Evolutionary conservation across 1,140 invertebrate genomes (phyloP), one percentile per base, ranked within the genome.

Genomic region (Rhyacophila brunnea): DNA sequence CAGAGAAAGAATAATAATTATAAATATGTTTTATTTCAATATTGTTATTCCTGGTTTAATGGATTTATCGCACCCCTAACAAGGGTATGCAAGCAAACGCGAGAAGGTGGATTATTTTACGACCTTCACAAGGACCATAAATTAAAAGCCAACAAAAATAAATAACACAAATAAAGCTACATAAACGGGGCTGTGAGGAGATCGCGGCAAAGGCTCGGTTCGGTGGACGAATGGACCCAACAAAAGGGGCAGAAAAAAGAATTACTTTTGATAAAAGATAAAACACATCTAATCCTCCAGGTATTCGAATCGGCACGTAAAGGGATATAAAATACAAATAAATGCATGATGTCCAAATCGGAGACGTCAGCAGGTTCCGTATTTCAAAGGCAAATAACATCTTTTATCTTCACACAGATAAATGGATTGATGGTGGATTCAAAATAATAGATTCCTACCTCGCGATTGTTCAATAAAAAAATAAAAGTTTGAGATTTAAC

Each of bases 51-150:
- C 34, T 35, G 34, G 34, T 35, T 35, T 35, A n/a, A n/a, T n/a
- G n/a, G n/a, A n/a, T n/a, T 28, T 28, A 28, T 28, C 23, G 23
- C 23, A 28, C 23, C 23, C 23, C 23, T 28, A 28, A 28, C 23
- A 28, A 9, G 23, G 23, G 23, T 28, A 3, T 28, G 9, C 23
- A 9, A 5, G 9, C 9, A 28, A 5, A 28, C 3, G 23, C 23
- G 23, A 28, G 23, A 28, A 28, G 23, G 23, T 28, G 44, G 52
- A 55, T 55, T 55, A 38, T 55, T 46, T 55, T 36, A 46, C 43
- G 52, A 55, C 52, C 52, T 55, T 55, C 52, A 55, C 42, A 55
- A 55, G 52, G 52, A 55, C 34, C 20, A 17, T 20, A 20, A 47
- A 43, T 44, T 17, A 15, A 40, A 40, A 28, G 23, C 9, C 9